Percentiles rank a stretch among this genome's conserved stretches.
phyloP scores from a whole-genome alignment of 2,113 vertebrate species.

The Tupaia tana region DNA sequence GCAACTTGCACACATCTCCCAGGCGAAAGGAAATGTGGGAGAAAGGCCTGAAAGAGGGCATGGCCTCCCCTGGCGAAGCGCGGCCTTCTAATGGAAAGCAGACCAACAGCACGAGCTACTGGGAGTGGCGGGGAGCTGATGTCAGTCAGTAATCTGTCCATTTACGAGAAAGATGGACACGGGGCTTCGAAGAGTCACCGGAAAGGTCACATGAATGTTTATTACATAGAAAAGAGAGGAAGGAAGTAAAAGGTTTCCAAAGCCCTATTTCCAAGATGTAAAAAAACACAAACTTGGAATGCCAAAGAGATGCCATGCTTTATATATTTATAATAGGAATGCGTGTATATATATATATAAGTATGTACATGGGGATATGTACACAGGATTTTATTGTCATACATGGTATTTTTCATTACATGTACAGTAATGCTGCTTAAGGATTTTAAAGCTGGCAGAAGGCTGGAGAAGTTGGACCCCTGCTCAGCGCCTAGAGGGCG shows the following conservation, averaged over 20 bases:
- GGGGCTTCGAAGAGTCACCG: background rate
- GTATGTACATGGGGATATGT: constrained; percentile 67
- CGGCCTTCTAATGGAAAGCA: background rate
- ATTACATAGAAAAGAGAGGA: constrained; percentile 77
- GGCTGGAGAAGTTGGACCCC: background rate
- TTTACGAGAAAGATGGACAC: background rate
- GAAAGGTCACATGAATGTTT: constrained; percentile 67
- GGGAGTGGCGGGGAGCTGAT: too few species aligned
- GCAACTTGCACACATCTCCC: too few species aligned
- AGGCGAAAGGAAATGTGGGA: background rate
- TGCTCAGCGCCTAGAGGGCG: background rate
- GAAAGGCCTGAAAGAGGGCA: background rate
- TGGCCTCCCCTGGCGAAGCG: too few species aligned
- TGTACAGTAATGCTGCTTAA: background rate
- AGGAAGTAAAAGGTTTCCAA: constrained; percentile 59
- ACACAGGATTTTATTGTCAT: background rate
- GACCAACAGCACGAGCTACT: rapidly evolving
- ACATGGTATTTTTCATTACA: background rate
- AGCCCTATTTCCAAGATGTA: constrained; percentile 26
- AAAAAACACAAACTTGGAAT: constrained; percentile 51
- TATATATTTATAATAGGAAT: constrained; percentile 2
- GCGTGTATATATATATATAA: background rate
- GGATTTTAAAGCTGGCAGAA: background rate
- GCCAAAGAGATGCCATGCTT: constrained; percentile 58
- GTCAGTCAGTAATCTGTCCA: background rate